These are phyloP conservation scores for Tyrannus savana DNA, from an alignment of 2,113 vertebrate species.

Conservation along the genomic window DNA sequence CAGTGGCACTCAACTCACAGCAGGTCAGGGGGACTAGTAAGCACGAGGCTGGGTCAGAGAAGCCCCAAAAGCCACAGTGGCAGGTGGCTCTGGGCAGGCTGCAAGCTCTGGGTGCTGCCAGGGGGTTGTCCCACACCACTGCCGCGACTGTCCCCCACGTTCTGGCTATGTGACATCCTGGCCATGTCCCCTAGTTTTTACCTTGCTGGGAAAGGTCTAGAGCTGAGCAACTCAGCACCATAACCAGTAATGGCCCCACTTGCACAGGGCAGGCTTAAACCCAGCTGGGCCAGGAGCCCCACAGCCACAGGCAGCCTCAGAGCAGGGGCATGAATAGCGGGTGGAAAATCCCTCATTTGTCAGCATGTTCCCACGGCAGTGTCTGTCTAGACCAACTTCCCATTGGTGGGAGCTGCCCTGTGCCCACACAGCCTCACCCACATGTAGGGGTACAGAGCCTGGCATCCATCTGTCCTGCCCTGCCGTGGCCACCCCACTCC, in stretches of 20 bases:
- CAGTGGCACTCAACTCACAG: background rate
- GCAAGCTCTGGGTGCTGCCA: background rate
- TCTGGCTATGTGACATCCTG: background rate
- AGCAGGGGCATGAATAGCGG: fast-evolving
- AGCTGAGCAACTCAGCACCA: background rate
- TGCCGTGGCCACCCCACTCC: fast-evolving
- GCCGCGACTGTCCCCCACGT: background rate
- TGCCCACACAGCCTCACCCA: fast-evolving
- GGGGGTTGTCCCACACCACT: background rate
- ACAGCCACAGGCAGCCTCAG: background rate
- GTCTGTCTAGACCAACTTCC: background rate
- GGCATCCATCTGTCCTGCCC: background rate
- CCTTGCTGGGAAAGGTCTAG: background rate
- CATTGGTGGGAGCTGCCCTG: background rate
- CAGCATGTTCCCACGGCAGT: background rate
- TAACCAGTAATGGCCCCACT: fast-evolving
- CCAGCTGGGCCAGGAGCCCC: background rate
- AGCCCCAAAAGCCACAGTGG: background rate
- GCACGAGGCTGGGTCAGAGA: background rate
- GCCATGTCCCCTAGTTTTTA: background rate
- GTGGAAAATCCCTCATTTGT: background rate
- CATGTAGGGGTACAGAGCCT: background rate
- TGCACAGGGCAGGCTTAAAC: background rate
- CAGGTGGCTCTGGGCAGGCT: background rate
- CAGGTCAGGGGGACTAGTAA: background rate